phyloP scores from a whole-genome alignment of 2,888 invertebrate genomes.

The Lepidocyrtinus sp. region DNA sequence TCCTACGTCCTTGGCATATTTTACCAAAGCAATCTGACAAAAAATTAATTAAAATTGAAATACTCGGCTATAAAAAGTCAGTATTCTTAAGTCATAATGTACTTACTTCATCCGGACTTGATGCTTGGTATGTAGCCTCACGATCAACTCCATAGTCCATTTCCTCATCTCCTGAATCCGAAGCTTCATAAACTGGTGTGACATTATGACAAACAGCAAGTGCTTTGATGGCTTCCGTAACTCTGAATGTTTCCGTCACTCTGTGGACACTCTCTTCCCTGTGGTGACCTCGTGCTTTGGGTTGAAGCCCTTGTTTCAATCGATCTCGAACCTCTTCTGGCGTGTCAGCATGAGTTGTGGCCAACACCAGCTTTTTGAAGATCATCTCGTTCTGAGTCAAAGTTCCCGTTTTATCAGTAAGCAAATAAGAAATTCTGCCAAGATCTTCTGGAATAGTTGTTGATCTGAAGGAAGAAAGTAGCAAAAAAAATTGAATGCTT shows the following conservation, averaged over 20 bases:
- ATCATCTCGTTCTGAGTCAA: conserved; percentile 99
- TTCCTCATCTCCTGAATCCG: conserved; percentile 61
- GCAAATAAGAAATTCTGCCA: conserved; percentile 95
- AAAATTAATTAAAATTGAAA: too few species aligned
- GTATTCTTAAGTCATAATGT: background rate
- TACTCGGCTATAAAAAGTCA: too few species aligned
- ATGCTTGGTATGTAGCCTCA: conserved; percentile 78
- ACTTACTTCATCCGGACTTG: conserved; percentile 81
- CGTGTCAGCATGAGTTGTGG: conserved; percentile 63
- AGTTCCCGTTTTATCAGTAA: conserved; percentile 99
- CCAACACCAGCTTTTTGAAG: conserved; percentile 80
- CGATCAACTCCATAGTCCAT: conserved; percentile 68
- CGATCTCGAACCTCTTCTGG: conserved; percentile 63
- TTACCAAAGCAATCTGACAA: conserved; percentile 80
- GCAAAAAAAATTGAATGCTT: background rate
- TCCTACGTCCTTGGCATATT: conserved; percentile 82
- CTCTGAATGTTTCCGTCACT: conserved; percentile 71
- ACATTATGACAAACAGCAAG: conserved; percentile 99
- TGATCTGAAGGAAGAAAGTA: conserved; percentile 77
- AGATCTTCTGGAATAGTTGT: conserved; percentile 99
- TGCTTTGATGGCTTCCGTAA: conserved; percentile 93
- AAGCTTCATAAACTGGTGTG: conserved; percentile 92
- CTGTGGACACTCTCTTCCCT: conserved; percentile 47
- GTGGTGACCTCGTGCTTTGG: background rate
- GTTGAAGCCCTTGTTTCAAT: conserved; percentile 61